These are phyloP conservation scores for Wasmannia auropunctata DNA, from an alignment of 1,140 invertebrate genomes.

Conservation along the genomic window DNA sequence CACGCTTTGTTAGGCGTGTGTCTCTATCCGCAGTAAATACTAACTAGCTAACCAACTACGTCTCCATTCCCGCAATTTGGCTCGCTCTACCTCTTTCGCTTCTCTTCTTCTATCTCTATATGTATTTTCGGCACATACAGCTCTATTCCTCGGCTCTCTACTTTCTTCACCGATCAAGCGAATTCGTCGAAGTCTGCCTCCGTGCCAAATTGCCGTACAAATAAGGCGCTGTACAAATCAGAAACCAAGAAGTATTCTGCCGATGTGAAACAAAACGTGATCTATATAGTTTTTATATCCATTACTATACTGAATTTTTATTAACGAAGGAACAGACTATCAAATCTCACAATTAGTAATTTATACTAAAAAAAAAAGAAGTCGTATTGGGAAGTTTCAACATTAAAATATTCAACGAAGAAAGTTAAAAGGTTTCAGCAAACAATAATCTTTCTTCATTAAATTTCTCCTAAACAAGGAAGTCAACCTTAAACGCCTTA, in stretches of 20 bases:
- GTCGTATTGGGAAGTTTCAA: neutral
- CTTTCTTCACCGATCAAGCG: neutral
- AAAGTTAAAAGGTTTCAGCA: constrained; percentile 21
- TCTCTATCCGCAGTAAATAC: constrained; percentile 71
- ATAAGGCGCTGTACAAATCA: constrained; percentile 6
- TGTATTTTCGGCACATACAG: neutral
- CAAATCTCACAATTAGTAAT: neutral
- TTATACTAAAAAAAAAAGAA: neutral
- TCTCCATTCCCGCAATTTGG: constrained; percentile 58
- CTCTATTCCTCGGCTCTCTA: neutral
- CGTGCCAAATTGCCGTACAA: constrained; percentile 17
- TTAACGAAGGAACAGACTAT: neutral
- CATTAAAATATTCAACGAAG: neutral
- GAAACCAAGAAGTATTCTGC: constrained; percentile 32
- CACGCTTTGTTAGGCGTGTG: constrained; percentile 57
- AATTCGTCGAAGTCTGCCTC: constrained; percentile 1
- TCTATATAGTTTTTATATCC: neutral
- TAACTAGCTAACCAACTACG: constrained; percentile 71
- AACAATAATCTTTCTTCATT: neutral
- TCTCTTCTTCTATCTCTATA: neutral
- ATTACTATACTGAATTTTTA: neutral
- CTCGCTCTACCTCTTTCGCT: constrained; percentile 3
- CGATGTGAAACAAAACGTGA: neutral
- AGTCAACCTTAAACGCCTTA: neutral
- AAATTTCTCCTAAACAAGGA: constrained; percentile 5